Conservation (phyloP, 2,797 vertebrate species). For the Macropus fuliginosus region DNA sequence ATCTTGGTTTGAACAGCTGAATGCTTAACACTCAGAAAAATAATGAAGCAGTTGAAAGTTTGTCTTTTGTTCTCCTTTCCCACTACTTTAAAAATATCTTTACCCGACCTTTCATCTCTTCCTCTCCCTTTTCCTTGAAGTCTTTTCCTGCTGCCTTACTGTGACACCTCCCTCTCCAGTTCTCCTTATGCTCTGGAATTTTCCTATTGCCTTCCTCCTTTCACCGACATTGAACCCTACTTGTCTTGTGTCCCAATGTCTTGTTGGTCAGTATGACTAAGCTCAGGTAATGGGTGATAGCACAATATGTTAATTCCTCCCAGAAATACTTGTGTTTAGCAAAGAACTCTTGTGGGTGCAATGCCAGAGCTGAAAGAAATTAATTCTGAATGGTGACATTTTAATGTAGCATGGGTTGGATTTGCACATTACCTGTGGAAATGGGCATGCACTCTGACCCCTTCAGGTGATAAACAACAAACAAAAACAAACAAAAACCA, state of each 20-base stretch:
- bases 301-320: background rate
- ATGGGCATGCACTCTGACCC: background rate
- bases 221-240: background rate
- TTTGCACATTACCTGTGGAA: background rate
- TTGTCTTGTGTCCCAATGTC: background rate
- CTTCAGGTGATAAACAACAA: background rate
- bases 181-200: background rate
- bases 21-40: background rate
- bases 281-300: background rate
- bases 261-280: background rate
- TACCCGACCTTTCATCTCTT: background rate
- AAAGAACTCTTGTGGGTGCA: background rate
- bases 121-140: background rate
- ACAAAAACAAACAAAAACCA: background rate
- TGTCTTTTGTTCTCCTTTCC: background rate
- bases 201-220: background rate
- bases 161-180: background rate
- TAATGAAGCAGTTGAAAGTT: background rate
- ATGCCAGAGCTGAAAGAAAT: background rate
- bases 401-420: background rate
- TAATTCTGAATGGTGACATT: background rate
- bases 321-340: background rate
- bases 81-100: background rate
- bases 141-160: background rate
- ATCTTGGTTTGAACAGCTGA: background rate